Conservation (phyloP, 2,888 invertebrate genomes). For the Helleia helle region DNA sequence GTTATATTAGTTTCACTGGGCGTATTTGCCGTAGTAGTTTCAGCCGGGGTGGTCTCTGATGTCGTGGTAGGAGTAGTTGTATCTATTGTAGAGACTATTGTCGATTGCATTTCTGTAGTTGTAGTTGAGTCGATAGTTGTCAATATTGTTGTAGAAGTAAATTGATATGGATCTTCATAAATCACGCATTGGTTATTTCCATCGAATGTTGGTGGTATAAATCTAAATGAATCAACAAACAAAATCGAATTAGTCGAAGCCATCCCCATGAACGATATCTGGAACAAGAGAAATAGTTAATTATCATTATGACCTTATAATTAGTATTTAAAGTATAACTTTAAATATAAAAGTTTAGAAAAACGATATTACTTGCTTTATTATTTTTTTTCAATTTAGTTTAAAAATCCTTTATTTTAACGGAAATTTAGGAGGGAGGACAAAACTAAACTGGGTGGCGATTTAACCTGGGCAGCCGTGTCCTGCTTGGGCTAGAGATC, state of each 20-base stretch:
- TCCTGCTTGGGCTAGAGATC: too few relatives aligned
- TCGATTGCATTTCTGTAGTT: background rate
- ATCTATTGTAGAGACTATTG: background rate
- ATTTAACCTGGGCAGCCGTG: too few relatives aligned
- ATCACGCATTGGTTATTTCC: slow-evolving; percentile 11
- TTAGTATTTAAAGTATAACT: too few relatives aligned
- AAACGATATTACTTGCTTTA: too few relatives aligned
- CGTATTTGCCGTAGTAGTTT: background rate
- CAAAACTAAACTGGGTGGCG: too few relatives aligned
- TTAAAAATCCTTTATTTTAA: too few relatives aligned
- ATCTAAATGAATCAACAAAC: slow-evolving; percentile 23
- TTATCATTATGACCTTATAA: too few relatives aligned
- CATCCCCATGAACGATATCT: slow-evolving; percentile 21
- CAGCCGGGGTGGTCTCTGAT: background rate
- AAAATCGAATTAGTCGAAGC: slow-evolving; percentile 16
- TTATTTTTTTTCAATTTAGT: too few relatives aligned
- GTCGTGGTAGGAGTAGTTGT: background rate
- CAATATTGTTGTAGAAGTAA: background rate
- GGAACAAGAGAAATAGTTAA: slow-evolving; percentile 11
- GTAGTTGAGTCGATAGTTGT: background rate
- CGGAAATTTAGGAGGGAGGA: too few relatives aligned
- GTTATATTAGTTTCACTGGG: too few relatives aligned
- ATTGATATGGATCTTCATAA: background rate
- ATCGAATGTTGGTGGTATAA: slow-evolving; percentile 17
- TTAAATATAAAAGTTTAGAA: too few relatives aligned